These are phyloP conservation scores for Ptychadena robeensis DNA, from an alignment of 2,797 vertebrate species.

Conservation along the genomic window DNA sequence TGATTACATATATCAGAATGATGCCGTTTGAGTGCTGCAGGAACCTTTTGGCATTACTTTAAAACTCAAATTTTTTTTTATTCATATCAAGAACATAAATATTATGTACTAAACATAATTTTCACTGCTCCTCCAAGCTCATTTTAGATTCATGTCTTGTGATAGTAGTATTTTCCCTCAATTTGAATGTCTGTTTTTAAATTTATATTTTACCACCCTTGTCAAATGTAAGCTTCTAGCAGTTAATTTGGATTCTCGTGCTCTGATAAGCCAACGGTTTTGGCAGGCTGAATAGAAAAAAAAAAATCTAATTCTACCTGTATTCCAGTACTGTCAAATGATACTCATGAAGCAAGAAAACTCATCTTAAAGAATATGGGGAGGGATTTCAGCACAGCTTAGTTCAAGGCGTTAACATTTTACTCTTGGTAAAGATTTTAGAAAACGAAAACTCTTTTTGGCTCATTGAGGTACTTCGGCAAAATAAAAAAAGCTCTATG, in stretches of 20 bases:
- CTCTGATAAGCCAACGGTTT: constrained; percentile 51
- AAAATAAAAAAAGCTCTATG: too few relatives aligned
- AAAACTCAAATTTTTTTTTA: background rate
- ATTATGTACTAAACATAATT: background rate
- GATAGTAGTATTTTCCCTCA: background rate
- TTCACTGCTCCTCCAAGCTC: background rate
- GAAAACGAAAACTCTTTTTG: too few relatives aligned
- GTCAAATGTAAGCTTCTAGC: constrained; percentile 43
- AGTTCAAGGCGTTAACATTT: too few relatives aligned
- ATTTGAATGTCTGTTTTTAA: constrained; percentile 44
- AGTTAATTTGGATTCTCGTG: constrained; percentile 46
- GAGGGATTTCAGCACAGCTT: background rate
- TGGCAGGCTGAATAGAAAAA: constrained; percentile 48
- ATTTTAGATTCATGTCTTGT: constrained; percentile 1
- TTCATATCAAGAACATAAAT: background rate
- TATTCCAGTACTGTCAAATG: background rate
- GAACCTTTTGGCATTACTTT: background rate
- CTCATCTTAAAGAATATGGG: background rate
- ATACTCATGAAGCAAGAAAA: background rate
- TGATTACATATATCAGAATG: background rate
- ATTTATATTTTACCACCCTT: constrained; percentile 24
- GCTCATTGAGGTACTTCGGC: too few relatives aligned
- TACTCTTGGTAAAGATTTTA: too few relatives aligned
- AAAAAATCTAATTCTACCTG: too few relatives aligned
- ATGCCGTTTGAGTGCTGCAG: background rate